phyloP scores from a whole-genome alignment of 1,140 invertebrate genomes.

The Tetragnatha versicolor region DNA sequence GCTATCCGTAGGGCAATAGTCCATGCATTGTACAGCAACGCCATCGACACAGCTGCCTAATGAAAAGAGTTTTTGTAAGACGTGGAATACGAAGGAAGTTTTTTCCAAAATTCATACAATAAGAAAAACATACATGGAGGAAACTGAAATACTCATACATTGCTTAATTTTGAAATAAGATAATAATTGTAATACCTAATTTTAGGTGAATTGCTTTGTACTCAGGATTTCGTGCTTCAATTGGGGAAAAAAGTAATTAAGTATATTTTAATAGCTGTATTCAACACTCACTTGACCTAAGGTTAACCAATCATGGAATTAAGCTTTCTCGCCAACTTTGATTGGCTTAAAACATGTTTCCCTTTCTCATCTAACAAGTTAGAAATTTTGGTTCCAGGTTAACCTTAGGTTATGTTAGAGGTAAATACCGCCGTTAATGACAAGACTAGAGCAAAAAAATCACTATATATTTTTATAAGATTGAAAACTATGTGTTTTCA shows the following conservation, averaged over 20 bases:
- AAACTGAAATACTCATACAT: background rate
- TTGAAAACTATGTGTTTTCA: too few species aligned
- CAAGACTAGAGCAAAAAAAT: too few species aligned
- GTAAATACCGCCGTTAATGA: too few species aligned
- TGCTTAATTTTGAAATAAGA: background rate
- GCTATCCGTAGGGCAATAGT: conserved; percentile 42
- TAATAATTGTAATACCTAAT: background rate
- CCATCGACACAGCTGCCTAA: conserved; percentile 37
- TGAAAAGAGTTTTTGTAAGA: background rate
- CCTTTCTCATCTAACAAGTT: too few species aligned
- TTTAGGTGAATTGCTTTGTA: background rate
- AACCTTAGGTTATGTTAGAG: too few species aligned
- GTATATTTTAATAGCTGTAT: too few species aligned
- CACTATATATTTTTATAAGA: too few species aligned
- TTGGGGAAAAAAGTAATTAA: background rate
- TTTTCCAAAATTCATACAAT: background rate
- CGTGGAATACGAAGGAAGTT: background rate
- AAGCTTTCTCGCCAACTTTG: too few species aligned
- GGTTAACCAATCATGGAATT: too few species aligned
- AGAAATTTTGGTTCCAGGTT: too few species aligned
- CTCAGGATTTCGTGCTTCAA: background rate
- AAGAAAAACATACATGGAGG: background rate
- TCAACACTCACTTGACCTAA: too few species aligned
- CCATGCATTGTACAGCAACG: conserved; percentile 44
- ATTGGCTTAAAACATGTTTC: too few species aligned